Conservation (phyloP, 2,113 vertebrate genomes). For the Microtus oregoni region DNA sequence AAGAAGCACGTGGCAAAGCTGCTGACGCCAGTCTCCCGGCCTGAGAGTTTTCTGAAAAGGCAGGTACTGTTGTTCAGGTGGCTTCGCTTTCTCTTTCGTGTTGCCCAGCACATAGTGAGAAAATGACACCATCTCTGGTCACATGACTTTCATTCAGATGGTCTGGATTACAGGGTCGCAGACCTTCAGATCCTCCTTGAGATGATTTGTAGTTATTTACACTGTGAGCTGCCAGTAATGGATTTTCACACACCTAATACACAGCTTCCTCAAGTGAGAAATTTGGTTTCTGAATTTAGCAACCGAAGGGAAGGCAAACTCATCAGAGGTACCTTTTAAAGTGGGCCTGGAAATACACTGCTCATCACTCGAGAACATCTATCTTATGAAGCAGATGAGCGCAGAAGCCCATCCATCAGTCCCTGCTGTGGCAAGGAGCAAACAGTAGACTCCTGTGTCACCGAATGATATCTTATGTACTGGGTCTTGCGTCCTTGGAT, state of each 20-base stretch:
- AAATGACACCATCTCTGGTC: not conserved
- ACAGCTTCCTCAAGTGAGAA: constrained; percentile 75
- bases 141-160: constrained; percentile 8
- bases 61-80: not conserved
- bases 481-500: not conserved
- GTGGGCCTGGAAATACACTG: constrained; percentile 68
- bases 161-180: constrained; percentile 37
- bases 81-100: not conserved
- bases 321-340: constrained; percentile 76
- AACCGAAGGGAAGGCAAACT: constrained; percentile 74
- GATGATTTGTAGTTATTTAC: constrained; percentile 77
- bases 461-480: not conserved
- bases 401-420: not conserved
- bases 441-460: not conserved
- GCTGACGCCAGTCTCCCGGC: not conserved
- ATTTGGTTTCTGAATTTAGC: constrained; percentile 84
- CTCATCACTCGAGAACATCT: constrained; percentile 62
- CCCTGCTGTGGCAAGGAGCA: not conserved
- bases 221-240: constrained; percentile 79
- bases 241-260: constrained; percentile 82
- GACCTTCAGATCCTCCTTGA: constrained; percentile 53
- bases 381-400: not conserved
- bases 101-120: constrained; percentile 29
- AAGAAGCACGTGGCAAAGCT: not conserved
- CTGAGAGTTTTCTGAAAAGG: not conserved